Evolutionary conservation across 2,888 invertebrate genomes (phyloP).

Genomic region (Caenorhabditis becei): DNA sequence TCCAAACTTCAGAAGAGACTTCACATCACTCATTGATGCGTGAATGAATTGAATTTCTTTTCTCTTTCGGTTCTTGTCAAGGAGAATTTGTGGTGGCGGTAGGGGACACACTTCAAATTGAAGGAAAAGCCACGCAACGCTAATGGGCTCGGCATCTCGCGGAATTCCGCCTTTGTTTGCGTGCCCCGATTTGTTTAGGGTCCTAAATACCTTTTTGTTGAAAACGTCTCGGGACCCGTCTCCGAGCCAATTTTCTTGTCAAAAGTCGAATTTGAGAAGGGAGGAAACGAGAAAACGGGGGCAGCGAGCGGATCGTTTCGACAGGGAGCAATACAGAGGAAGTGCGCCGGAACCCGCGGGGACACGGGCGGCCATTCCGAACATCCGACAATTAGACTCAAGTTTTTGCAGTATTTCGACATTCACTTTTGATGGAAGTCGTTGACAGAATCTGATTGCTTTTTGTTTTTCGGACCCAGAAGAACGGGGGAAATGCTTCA

Average conservation of each 20-base stretch:
- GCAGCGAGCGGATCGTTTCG: constrained; percentile 20
- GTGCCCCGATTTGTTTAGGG: background rate
- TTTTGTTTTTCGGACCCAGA: background rate
- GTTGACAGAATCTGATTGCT: constrained; percentile 7
- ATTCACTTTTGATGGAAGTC: constrained; percentile 3
- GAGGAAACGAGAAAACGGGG: constrained; percentile 4
- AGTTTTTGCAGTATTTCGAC: constrained; percentile 14
- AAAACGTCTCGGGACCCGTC: constrained; percentile 3
- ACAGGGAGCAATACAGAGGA: constrained; percentile 31
- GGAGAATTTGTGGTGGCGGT: constrained; percentile 42
- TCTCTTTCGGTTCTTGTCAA: constrained; percentile 44
- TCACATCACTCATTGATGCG: constrained; percentile 56
- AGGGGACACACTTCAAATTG: constrained; percentile 41
- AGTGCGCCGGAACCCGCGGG: constrained; percentile 42
- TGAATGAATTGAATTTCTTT: constrained; percentile 62
- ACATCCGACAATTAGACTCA: constrained; percentile 54
- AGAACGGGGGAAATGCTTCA: no score
- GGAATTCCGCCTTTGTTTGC: constrained; percentile 21
- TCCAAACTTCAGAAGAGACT: constrained; percentile 50
- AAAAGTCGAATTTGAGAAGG: constrained; percentile 48
- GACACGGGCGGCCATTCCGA: constrained; percentile 40
- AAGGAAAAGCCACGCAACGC: constrained; percentile 10
- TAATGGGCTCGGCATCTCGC: constrained; percentile 16
- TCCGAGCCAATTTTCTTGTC: constrained; percentile 47
- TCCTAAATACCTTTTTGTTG: background rate